Evolutionary conservation across 2,113 vertebrate genomes (phyloP).

Genomic region (Tinamus guttatus): DNA sequence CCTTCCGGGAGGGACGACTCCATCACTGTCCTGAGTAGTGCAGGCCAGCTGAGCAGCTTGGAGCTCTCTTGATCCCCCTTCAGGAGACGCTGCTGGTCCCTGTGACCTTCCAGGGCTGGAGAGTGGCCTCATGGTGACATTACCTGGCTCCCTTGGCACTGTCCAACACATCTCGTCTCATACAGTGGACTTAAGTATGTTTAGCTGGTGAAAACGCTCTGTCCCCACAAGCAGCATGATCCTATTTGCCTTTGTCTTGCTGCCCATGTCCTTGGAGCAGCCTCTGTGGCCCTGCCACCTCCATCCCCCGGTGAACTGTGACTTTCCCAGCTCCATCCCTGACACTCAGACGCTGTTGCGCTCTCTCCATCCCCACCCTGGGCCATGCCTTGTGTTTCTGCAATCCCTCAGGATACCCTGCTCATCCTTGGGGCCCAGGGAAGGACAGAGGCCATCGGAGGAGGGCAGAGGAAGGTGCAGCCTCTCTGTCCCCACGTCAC

Average conservation of each 20-base stretch:
- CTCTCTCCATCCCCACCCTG: not conserved
- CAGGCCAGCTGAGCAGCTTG: not conserved
- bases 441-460: not conserved
- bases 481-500: not conserved
- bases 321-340: not conserved
- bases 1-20: not conserved
- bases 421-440: not conserved
- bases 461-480: not conserved
- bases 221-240: not conserved
- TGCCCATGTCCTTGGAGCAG: not conserved
- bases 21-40: not conserved
- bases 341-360: not conserved
- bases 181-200: too few relatives aligned
- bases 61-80: not conserved
- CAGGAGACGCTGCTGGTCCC: not conserved
- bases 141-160: not conserved
- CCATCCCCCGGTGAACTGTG: not conserved
- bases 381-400: not conserved
- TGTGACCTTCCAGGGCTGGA: accelerated
- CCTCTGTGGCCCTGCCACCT: not conserved
- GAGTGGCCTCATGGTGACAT: not conserved
- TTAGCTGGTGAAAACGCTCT: not conserved
- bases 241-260: not conserved
- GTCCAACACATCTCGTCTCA: not conserved
- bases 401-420: not conserved